Evolutionary conservation across 1,140 invertebrate genomes (phyloP).

Genomic region (Tetramorium alpestre): DNA sequence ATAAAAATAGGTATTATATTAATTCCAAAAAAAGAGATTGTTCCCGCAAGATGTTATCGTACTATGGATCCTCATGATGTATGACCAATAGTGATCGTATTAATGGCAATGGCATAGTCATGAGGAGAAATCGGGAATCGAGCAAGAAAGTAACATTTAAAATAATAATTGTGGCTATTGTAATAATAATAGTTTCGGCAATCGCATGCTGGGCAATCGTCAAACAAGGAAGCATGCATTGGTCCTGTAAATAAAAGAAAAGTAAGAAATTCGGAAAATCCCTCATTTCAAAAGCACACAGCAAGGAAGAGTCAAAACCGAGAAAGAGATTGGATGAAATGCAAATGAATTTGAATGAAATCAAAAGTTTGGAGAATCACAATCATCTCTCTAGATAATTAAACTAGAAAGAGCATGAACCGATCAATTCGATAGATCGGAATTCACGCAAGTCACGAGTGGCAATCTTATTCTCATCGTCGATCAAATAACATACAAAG

Average conservation of each 20-base stretch:
- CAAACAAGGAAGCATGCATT: constrained; percentile 54
- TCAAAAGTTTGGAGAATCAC: background rate
- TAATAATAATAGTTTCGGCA: constrained; percentile 46
- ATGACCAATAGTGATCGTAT: constrained; percentile 66
- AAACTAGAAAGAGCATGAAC: background rate
- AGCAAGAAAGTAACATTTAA: background rate
- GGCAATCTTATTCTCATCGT: background rate
- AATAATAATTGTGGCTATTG: constrained; percentile 36
- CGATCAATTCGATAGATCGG: background rate
- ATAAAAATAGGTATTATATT: constrained; percentile 29
- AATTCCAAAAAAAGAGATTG: constrained; percentile 56
- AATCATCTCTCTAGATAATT: background rate
- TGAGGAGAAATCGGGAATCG: constrained; percentile 14
- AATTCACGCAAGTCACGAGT: background rate
- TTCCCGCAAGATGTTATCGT: constrained; percentile 64
- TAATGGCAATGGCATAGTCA: constrained; percentile 49
- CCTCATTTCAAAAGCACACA: background rate
- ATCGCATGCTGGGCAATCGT: constrained; percentile 51
- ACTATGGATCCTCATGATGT: constrained; percentile 69
- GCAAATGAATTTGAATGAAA: constrained; percentile 15
- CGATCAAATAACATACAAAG: background rate
- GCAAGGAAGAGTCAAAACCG: background rate
- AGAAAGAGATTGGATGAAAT: background rate
- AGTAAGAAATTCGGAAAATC: background rate
- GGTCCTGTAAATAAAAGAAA: background rate